Base-by-base conservation (phyloP, 2,113 vertebrate species). In the Pteruthius melanotis region DNA sequence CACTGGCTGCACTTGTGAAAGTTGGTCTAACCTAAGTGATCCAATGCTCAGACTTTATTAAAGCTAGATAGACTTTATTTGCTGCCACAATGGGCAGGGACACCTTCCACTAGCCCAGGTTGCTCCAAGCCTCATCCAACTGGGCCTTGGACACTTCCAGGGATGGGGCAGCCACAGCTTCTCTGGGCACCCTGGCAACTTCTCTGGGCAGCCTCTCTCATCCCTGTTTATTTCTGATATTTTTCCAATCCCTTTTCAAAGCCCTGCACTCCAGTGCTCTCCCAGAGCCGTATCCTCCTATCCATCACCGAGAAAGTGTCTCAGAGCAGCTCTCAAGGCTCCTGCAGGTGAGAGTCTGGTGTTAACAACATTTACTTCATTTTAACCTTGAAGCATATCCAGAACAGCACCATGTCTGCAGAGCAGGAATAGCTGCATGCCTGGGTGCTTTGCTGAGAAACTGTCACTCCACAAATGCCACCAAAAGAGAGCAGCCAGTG, bases 21-120 rank as follows among this genome's bases (percentile, higher is more conserved):
- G 10, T 15, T 30, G 30, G 10, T 35, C 16, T 56, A 61, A 70
- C 5, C 17, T 31, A 20, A 69, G 40, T 16, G 40, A 71, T 45
- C 31, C 23, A 15, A 3, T 40, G 14, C 28, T 52, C 40, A 90
- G 20, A 40, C 5, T 74, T 15, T 0, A 66, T 47, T 24, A 64
- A 50, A 50, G 33, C 33, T 26, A 69, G 54, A 12, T 3, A 31
- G 10, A 6, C 11, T 59, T 84, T 24, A 56, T 42, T 31, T 53
- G 31, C 63, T 77, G 39, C 33, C n/a, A 35, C 15, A 21, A 17
- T 7, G 11, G 47, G 4, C 70, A 83, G 70, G 40, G 54, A 61
- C 79, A 54, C 10, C 17, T 69, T 5, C n/a, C 40, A 42, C 63
- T 13, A 0, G 3, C 40, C 54, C 63, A 63, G 26, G n/a, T 0